phyloP scores from a whole-genome alignment of 2,113 vertebrate genomes.

The Pseudolaguvia tuberculata region DNA sequence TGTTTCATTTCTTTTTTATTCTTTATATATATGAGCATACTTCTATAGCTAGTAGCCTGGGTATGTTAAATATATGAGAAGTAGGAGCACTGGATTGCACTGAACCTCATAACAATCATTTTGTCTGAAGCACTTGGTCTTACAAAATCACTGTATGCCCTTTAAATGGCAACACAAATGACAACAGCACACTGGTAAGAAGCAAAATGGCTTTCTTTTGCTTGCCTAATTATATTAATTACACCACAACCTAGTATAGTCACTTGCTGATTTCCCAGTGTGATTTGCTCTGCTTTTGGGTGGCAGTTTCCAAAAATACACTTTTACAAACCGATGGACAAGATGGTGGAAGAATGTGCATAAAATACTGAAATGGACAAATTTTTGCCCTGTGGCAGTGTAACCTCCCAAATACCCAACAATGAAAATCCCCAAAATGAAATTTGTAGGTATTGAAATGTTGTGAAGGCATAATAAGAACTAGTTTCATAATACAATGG shows the following conservation, averaged over 20 bases:
- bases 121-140: background rate
- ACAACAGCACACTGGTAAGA: too few relatives aligned
- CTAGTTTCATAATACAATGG: background rate
- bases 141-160: background rate
- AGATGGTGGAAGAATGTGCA: too few relatives aligned
- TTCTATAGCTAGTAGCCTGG: background rate
- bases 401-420: too few relatives aligned
- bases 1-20: too few relatives aligned
- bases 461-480: too few relatives aligned
- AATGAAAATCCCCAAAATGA: too few relatives aligned
- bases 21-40: background rate
- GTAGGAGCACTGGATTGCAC: background rate
- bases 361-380: too few relatives aligned
- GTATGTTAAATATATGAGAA: background rate
- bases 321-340: too few relatives aligned
- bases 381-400: too few relatives aligned
- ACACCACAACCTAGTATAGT: background rate
- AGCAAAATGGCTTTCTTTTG: background rate
- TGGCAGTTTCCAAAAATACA: background rate
- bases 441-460: too few relatives aligned
- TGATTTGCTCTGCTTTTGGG: slow-evolving; percentile 1
- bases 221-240: background rate
- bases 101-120: background rate
- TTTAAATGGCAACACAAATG: background rate
- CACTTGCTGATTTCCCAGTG: background rate